Percentiles rank a stretch among this genome's conserved stretches.
phyloP scores from a whole-genome alignment of 1,140 invertebrate genomes.

The Drosophila nasuta region DNA sequence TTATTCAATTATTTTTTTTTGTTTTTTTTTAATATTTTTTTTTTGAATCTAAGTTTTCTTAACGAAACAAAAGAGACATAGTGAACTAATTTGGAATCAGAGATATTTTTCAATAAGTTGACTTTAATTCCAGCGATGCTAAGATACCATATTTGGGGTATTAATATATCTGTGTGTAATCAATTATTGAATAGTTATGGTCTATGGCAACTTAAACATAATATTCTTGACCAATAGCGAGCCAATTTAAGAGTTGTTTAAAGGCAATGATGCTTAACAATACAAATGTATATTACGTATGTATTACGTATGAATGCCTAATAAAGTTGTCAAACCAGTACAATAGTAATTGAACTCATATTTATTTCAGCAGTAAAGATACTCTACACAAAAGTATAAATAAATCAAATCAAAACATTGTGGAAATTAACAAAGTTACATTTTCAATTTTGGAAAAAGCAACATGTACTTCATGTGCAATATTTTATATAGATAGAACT shows the following conservation, averaged over 20 bases:
- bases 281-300: not conserved
- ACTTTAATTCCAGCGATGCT: not conserved
- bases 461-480: too few species aligned
- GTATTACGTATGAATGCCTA: too few species aligned
- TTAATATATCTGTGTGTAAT: not conserved
- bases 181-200: too few species aligned
- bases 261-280: slow-evolving; percentile 50
- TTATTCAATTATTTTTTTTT: not conserved
- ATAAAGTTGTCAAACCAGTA: not conserved
- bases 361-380: not conserved
- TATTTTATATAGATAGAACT: too few species aligned
- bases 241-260: not conserved
- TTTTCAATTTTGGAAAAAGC: too few species aligned
- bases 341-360: not conserved
- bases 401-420: not conserved
- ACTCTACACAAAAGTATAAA: not conserved
- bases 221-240: not conserved
- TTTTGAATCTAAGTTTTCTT: slow-evolving; percentile 1
- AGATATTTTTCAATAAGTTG: not conserved
- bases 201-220: not conserved
- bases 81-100: too few species aligned
- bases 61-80: slow-evolving; percentile 7
- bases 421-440: not conserved
- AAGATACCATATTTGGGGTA: not conserved
- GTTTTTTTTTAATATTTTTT: slow-evolving; percentile 15